Conservation (phyloP, 2,888 invertebrate species). For the Acronicta leporina region DNA sequence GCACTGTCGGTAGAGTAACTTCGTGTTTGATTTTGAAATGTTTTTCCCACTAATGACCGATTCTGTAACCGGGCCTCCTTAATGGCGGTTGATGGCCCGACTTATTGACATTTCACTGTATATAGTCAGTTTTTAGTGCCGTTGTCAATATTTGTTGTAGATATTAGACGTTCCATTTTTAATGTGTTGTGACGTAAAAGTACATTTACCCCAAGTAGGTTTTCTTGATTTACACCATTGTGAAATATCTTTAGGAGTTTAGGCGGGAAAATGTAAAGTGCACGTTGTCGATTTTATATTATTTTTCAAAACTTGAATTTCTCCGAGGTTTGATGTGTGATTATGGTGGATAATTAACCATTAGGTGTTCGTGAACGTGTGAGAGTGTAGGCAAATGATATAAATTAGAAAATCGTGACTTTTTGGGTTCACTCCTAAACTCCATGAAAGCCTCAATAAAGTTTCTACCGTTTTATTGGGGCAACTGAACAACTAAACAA, state of each 20-base stretch:
- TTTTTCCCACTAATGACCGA: constrained; percentile 83
- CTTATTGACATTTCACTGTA: constrained; percentile 72
- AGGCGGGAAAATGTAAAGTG: not conserved
- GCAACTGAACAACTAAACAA: no score
- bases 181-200: constrained; percentile 50
- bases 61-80: constrained; percentile 62
- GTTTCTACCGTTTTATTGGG: no score
- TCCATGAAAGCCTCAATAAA: no score
- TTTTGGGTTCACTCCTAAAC: no score
- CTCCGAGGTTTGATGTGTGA: no score
- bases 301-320: no score
- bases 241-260: constrained; percentile 15
- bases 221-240: constrained; percentile 25
- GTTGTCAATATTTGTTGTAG: constrained; percentile 74
- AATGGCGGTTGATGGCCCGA: constrained; percentile 72
- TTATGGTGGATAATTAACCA: no score
- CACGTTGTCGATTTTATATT: no score
- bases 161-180: constrained; percentile 58
- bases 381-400: no score
- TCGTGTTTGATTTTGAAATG: constrained; percentile 82
- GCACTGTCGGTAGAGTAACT: constrained; percentile 73
- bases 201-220: no score
- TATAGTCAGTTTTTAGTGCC: constrained; percentile 56
- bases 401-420: no score
- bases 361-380: no score